These are phyloP conservation scores for Margaritifera margaritifera DNA, from an alignment of 2,888 invertebrate species.

Conservation along the genomic window DNA sequence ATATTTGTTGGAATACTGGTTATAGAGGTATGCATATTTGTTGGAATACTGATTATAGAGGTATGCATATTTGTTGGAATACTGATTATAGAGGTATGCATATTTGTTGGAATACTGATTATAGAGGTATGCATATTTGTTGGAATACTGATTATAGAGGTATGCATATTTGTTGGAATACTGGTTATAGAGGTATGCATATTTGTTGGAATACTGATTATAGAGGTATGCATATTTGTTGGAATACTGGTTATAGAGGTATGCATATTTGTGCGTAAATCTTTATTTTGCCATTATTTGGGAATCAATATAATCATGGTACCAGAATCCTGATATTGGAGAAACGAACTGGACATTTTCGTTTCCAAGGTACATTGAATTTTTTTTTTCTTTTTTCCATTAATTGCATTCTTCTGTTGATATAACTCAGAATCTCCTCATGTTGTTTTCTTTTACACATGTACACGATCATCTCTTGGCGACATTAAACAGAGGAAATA, in stretches of 20 bases:
- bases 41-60: constrained; percentile 56
- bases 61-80: constrained; percentile 57
- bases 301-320: no score
- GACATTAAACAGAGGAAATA: no score
- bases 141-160: constrained; percentile 56
- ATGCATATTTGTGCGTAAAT: constrained; percentile 16
- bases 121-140: constrained; percentile 59
- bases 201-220: constrained; percentile 50
- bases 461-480: no score
- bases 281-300: no score
- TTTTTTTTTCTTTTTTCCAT: no score
- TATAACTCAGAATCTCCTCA: no score
- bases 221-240: constrained; percentile 59
- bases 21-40: constrained; percentile 56
- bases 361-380: no score
- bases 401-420: no score
- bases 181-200: constrained; percentile 59
- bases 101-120: constrained; percentile 51
- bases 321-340: no score
- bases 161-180: constrained; percentile 53
- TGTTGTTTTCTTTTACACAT: no score
- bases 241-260: constrained; percentile 59
- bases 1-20: constrained; percentile 52
- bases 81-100: constrained; percentile 59
- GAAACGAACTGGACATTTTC: no score